Conservation (phyloP, 2,797 vertebrate genomes). For the Nothura maculosa region DNA sequence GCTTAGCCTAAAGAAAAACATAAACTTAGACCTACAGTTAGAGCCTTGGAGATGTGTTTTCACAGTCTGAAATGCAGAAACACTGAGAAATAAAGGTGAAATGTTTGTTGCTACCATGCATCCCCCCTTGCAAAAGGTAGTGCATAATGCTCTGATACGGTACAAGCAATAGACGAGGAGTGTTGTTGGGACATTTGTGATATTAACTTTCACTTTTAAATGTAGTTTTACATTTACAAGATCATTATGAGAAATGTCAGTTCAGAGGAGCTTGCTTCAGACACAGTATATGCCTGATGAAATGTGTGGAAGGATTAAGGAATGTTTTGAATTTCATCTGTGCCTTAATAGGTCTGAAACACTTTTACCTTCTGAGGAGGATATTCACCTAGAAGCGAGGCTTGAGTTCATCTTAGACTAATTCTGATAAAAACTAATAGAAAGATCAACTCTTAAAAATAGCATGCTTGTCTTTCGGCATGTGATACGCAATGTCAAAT, state of each 20-base stretch:
- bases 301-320: background rate
- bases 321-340: background rate
- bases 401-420: background rate
- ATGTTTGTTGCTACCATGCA: rapidly evolving
- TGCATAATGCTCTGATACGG: background rate
- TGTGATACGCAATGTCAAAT: background rate
- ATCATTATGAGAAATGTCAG: background rate
- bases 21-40: background rate
- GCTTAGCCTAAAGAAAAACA: background rate
- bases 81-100: background rate
- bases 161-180: background rate
- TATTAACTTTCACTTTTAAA: background rate
- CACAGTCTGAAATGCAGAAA: background rate
- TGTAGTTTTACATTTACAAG: background rate
- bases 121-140: background rate
- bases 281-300: background rate
- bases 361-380: background rate
- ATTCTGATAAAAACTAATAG: background rate
- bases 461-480: background rate
- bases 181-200: background rate
- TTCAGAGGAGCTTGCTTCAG: background rate
- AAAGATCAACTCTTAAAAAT: background rate
- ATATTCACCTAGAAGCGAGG: background rate
- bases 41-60: background rate
- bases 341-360: background rate